phyloP scores from a whole-genome alignment of 2,113 vertebrate species.

The Mus musculus region GRCm39 chr10:10490501-10491000 shows the following conservation, averaged over 20 bases:
- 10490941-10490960: constrained; percentile 61
- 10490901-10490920: constrained; percentile 66
- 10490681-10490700: background rate
- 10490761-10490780: background rate
- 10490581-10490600: background rate
- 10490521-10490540: background rate
- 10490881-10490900: constrained; percentile 4
- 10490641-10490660: background rate
- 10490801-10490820: background rate
- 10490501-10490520: background rate
- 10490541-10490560: background rate
- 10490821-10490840: background rate
- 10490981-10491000: constrained; percentile 57
- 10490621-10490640: background rate
- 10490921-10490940: constrained; percentile 71
- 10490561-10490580: background rate
- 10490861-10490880: constrained; percentile 50
- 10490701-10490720: background rate
- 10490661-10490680: background rate
- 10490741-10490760: background rate
- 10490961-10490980: constrained; percentile 58
- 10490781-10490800: background rate
- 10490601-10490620: background rate
- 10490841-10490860: constrained; percentile 56
- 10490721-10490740: background rate